Conservation (phyloP, 2,113 vertebrate genomes). For the Penelope pileata region DNA sequence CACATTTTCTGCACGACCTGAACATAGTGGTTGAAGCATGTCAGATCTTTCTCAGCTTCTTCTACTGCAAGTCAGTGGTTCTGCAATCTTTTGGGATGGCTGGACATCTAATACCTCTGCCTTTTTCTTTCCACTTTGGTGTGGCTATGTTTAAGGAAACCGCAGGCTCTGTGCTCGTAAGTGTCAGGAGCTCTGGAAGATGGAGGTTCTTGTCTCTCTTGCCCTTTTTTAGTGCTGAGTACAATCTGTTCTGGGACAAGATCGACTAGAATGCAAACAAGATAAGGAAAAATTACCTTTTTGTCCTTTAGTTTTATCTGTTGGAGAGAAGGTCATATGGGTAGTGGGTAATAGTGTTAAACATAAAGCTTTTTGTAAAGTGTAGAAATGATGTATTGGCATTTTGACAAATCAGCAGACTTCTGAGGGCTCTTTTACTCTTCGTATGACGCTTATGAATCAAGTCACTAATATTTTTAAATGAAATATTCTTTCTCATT, state of each 20-base stretch:
- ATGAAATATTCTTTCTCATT: neutral
- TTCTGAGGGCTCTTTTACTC: neutral
- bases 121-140: accelerated
- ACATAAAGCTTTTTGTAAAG: neutral
- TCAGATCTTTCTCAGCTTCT: neutral
- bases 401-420: slow-evolving; percentile 16
- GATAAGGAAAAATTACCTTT: slow-evolving; percentile 48
- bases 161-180: accelerated
- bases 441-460: neutral
- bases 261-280: slow-evolving; percentile 32
- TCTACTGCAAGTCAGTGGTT: neutral
- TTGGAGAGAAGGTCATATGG: neutral
- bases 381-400: neutral
- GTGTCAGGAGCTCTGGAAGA: neutral
- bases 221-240: neutral
- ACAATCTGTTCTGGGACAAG: neutral
- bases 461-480: neutral
- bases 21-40: accelerated
- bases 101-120: accelerated
- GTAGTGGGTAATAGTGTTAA: neutral
- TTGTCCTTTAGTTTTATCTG: slow-evolving; percentile 39
- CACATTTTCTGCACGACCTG: accelerated
- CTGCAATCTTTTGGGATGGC: no score
- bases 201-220: neutral
- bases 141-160: neutral